phyloP scores from a whole-genome alignment of 2,888 invertebrate species.

The Diabrotica balteata region DNA sequence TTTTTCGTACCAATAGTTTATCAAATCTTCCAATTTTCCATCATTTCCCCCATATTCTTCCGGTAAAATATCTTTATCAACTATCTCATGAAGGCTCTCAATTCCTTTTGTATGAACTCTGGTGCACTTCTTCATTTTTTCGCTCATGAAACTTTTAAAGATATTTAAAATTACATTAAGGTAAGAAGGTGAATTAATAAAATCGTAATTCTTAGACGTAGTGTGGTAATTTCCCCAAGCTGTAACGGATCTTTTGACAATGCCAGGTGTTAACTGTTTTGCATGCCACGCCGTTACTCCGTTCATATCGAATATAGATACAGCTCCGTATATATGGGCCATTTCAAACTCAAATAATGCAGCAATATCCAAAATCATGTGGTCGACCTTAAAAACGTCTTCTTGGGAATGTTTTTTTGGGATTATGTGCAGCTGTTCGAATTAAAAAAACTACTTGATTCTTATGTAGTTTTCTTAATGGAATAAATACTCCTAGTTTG shows the following conservation, averaged over 20 bases:
- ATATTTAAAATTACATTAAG: constrained; percentile 73
- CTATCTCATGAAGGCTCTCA: constrained; percentile 59
- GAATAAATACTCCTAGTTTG: constrained; percentile 65
- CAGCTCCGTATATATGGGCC: constrained; percentile 64
- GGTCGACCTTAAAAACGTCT: constrained; percentile 69
- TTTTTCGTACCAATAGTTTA: constrained; percentile 60
- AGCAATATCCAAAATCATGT: constrained; percentile 69
- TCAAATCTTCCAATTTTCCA: constrained; percentile 57
- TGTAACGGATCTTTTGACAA: constrained; percentile 68
- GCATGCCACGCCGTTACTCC: constrained; percentile 61
- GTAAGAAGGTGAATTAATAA: constrained; percentile 69
- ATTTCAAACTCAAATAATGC: constrained; percentile 59
- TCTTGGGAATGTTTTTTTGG: constrained; percentile 66
- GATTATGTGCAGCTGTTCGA: constrained; percentile 67
- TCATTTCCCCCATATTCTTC: constrained; percentile 66
- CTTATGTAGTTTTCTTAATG: constrained; percentile 57
- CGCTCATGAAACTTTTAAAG: constrained; percentile 70
- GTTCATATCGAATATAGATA: constrained; percentile 69
- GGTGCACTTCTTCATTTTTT: constrained; percentile 66
- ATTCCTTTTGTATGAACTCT: constrained; percentile 62
- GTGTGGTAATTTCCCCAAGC: constrained; percentile 77
- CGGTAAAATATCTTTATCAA: constrained; percentile 64
- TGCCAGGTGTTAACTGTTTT: constrained; percentile 65
- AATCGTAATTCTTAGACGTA: constrained; percentile 71
- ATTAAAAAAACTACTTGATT: constrained; percentile 67